Evolutionary conservation across 2,113 vertebrate species (phyloP).

Genomic region (Morone saxatilis): DNA sequence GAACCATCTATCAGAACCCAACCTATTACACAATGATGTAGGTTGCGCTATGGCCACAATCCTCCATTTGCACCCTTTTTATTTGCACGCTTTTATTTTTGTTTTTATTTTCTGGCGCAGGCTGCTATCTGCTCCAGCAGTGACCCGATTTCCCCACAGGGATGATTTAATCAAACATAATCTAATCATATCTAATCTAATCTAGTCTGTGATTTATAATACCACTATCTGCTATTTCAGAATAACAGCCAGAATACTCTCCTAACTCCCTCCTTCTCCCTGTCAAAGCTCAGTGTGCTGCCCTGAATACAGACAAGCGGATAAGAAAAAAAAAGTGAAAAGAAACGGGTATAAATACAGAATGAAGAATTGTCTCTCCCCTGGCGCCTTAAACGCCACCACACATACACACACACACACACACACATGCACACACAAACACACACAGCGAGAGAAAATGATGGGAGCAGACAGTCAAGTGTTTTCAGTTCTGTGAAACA

Average conservation of each 20-base stretch:
- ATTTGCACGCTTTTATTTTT: slow-evolving; percentile 46
- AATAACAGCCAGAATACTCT: slow-evolving; percentile 41
- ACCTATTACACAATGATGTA: not conserved
- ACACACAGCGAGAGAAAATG: slow-evolving; percentile 46
- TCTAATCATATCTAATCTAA: slow-evolving; percentile 68
- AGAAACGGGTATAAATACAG: slow-evolving; percentile 55
- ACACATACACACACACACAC: slow-evolving; percentile 18
- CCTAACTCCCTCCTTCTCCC: slow-evolving; percentile 39
- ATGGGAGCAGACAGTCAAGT: slow-evolving; percentile 75
- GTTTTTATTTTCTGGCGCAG: slow-evolving; percentile 40
- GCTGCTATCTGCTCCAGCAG: slow-evolving; percentile 43
- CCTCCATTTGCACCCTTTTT: slow-evolving; percentile 19
- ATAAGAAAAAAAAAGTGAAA: slow-evolving; percentile 19
- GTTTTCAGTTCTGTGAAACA: slow-evolving; percentile 74
- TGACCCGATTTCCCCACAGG: slow-evolving; percentile 60
- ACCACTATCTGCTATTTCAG: slow-evolving; percentile 38
- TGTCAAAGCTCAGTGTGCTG: slow-evolving; percentile 53
- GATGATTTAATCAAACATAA: slow-evolving; percentile 63
- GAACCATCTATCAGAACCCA: not conserved
- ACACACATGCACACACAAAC: slow-evolving; percentile 31
- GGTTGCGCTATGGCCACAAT: slow-evolving; percentile 5
- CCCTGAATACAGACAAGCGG: slow-evolving; percentile 58
- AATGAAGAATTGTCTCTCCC: slow-evolving; percentile 53
- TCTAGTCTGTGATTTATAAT: slow-evolving; percentile 65
- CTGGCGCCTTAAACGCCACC: slow-evolving; percentile 34